Conservation (phyloP, 2,797 vertebrate genomes). For the Acomys russatus region DNA sequence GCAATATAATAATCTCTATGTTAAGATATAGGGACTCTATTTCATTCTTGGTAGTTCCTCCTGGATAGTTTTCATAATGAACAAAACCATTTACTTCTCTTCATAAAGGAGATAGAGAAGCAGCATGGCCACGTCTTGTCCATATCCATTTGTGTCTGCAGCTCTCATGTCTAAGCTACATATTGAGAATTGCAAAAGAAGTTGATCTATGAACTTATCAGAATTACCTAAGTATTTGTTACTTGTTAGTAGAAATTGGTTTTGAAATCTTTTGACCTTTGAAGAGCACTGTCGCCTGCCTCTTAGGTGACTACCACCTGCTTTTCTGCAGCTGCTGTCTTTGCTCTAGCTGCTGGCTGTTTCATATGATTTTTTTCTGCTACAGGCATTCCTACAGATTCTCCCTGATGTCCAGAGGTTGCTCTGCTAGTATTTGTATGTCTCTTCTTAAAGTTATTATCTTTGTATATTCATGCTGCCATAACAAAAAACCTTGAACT, state of each 20-base stretch:
- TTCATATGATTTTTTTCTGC: slow-evolving; percentile 46
- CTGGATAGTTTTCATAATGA: not conserved
- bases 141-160: not conserved
- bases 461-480: not conserved
- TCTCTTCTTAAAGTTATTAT: slow-evolving; percentile 20
- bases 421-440: not conserved
- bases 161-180: not conserved
- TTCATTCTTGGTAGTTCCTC: not conserved
- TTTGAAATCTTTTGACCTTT: slow-evolving; percentile 48
- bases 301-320: not conserved
- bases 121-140: not conserved
- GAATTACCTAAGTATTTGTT: not conserved
- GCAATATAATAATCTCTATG: not conserved
- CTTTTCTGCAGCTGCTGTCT: not conserved
- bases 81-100: not conserved
- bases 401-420: not conserved
- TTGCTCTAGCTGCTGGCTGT: not conserved
- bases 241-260: not conserved
- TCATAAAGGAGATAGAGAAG: not conserved
- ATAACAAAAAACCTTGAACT: not conserved
- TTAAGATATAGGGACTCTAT: not conserved
- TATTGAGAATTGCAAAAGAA: slow-evolving; percentile 1
- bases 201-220: not conserved
- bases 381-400: not conserved
- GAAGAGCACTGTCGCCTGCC: not conserved